phyloP scores from a whole-genome alignment of 2,888 invertebrate genomes.

The Saturnia japonica region DNA sequence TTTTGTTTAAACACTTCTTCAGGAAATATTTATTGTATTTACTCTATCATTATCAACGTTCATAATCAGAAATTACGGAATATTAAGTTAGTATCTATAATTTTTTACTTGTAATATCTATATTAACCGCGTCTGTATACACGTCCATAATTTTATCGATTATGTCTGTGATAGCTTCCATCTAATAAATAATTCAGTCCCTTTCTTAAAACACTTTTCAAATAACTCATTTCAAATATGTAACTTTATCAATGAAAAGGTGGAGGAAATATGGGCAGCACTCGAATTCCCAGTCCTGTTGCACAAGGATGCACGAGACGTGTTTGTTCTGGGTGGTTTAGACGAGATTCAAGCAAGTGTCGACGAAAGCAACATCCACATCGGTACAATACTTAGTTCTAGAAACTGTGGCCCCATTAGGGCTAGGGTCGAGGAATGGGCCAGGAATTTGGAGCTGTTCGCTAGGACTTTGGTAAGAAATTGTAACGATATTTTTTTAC shows the following conservation, averaged over 20 bases:
- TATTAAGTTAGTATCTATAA: too few relatives aligned
- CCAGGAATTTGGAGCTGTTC: constrained; percentile 88
- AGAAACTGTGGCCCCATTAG: constrained; percentile 93
- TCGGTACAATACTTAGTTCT: constrained; percentile 93
- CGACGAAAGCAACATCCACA: constrained; percentile 93
- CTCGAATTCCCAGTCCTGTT: constrained; percentile 89
- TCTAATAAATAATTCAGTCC: background rate
- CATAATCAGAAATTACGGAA: background rate
- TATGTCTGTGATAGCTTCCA: background rate
- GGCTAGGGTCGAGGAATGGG: constrained; percentile 91
- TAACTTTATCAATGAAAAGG: constrained; percentile 60
- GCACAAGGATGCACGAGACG: constrained; percentile 92
- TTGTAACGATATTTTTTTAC: background rate
- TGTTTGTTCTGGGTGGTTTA: constrained; percentile 90
- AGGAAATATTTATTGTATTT: too few relatives aligned
- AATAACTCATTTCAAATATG: background rate
- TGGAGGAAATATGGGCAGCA: constrained; percentile 92
- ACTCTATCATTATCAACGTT: background rate
- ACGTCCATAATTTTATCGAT: background rate
- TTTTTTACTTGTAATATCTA: background rate
- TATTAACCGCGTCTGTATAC: background rate
- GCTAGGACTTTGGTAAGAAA: constrained; percentile 87
- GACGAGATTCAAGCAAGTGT: constrained; percentile 91
- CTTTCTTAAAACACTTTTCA: background rate
- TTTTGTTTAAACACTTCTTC: too few relatives aligned